Percentiles rank a stretch among this genome's conserved stretches.
phyloP scores from a whole-genome alignment of 2,113 vertebrate species.

The Morphnarchus princeps region DNA sequence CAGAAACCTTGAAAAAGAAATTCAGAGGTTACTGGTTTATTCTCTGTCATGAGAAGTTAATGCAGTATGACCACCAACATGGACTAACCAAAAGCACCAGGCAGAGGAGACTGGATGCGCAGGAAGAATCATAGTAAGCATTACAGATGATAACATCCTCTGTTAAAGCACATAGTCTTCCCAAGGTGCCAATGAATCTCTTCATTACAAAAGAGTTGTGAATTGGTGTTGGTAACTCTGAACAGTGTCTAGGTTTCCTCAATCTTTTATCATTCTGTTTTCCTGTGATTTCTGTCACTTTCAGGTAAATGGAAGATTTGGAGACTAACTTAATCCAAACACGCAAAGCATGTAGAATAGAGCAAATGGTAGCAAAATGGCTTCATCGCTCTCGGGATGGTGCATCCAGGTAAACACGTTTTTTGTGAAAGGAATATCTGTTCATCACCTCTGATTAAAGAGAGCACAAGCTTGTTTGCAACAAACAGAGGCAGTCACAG shows the following conservation, averaged over 20 bases:
- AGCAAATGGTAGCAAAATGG: conserved; percentile 96
- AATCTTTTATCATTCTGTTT: background rate
- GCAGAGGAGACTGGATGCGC: background rate
- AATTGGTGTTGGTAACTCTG: background rate
- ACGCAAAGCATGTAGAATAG: conserved; percentile 86
- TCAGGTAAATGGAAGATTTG: conserved; percentile 97
- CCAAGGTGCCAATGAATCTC: background rate
- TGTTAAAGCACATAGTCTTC: background rate
- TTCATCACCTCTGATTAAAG: background rate
- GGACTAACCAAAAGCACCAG: background rate
- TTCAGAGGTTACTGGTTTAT: background rate
- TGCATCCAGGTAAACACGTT: conserved; percentile 78
- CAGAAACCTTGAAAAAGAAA: background rate
- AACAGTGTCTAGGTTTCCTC: background rate
- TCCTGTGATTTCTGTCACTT: background rate
- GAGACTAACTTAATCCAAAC: conserved; percentile 86
- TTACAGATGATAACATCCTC: background rate
- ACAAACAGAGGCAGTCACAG: background rate
- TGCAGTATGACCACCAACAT: rapidly evolving
- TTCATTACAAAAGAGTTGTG: background rate
- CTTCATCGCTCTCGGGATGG: conserved; percentile 89
- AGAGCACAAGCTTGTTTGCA: background rate
- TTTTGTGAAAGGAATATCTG: background rate
- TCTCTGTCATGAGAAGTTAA: background rate
- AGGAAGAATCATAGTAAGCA: background rate